Percentiles rank a stretch among this genome's conserved stretches.
These are phyloP conservation scores for Neoascia interrupta DNA, from an alignment of 2,888 invertebrate species.

Conservation along the genomic window DNA sequence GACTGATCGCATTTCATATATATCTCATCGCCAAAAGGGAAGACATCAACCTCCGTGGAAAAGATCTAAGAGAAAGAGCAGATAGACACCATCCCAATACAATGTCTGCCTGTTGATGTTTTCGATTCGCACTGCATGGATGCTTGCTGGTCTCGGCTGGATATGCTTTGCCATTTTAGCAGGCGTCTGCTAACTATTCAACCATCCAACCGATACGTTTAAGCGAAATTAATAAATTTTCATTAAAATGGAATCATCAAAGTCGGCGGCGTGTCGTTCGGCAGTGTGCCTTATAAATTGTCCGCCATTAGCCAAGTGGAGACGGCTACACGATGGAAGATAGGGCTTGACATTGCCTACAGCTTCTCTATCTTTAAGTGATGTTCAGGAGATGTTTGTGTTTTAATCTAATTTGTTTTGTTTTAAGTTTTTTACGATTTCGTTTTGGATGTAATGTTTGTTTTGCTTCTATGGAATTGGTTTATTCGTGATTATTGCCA, in stretches of 20 bases:
- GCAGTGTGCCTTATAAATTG: conserved; percentile 56
- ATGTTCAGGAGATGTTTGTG: conserved; percentile 27
- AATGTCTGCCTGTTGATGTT: conserved; percentile 13
- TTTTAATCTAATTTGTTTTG: conserved; percentile 32
- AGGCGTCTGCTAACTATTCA: conserved; percentile 55
- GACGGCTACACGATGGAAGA: conserved; percentile 35
- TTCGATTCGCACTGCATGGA: conserved; percentile 15
- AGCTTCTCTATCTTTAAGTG: conserved; percentile 16
- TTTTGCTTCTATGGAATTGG: conserved; percentile 49
- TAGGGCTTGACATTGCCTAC: conserved; percentile 5
- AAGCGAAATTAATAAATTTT: conserved; percentile 72
- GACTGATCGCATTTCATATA: conserved; percentile 2
- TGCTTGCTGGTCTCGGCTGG: conserved; percentile 56
- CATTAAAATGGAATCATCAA: conserved; percentile 73
- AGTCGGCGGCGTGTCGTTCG: conserved; percentile 65
- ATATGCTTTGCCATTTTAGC: conserved; percentile 61
- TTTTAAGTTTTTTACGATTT: conserved; percentile 16
- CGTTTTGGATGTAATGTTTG: no score
- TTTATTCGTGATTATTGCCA: conserved; percentile 59
- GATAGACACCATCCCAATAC: neutral
- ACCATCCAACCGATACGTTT: conserved; percentile 60
- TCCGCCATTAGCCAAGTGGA: conserved; percentile 60
- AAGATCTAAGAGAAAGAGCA: neutral
- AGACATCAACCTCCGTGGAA: conserved; percentile 24
- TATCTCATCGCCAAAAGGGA: conserved; percentile 1